A percentile compares a stretch with the other conserved stretches of the same genome.
Evolutionary conservation across 2,797 vertebrate genomes (phyloP).

Genomic region (Danio jaintianensis): DNA sequence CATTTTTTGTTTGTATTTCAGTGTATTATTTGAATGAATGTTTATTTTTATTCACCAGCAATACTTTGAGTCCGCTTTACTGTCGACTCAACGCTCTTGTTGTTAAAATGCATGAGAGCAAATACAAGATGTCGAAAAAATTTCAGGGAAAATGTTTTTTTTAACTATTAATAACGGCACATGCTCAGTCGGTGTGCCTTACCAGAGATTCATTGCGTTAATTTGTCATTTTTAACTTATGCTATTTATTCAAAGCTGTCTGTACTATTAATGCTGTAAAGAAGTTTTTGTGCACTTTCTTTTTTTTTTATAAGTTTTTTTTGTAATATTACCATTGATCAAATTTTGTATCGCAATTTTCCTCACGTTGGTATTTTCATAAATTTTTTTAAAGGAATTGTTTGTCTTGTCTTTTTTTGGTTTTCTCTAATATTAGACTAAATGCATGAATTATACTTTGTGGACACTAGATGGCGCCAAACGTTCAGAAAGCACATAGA

Average conservation of each 20-base stretch:
- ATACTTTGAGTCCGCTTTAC: conserved; percentile 66
- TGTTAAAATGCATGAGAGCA: conserved; percentile 35
- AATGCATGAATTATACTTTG: neutral
- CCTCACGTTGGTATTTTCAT: conserved; percentile 52
- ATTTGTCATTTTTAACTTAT: conserved; percentile 80
- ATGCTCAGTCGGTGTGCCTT: conserved; percentile 62
- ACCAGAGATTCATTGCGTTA: conserved; percentile 62
- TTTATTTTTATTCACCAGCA: conserved; percentile 65
- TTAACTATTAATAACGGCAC: conserved; percentile 53
- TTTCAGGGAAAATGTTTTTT: conserved; percentile 55
- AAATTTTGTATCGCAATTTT: conserved; percentile 59
- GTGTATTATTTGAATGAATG: conserved; percentile 57
- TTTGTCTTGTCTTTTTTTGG: neutral
- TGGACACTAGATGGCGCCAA: neutral
- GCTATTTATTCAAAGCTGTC: conserved; percentile 82
- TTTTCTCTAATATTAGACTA: neutral
- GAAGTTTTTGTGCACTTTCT: conserved; percentile 80
- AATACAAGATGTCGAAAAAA: conserved; percentile 44
- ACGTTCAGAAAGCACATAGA: neutral
- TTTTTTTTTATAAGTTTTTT: conserved; percentile 72
- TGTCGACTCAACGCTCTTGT: conserved; percentile 58
- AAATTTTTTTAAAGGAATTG: conserved; percentile 41
- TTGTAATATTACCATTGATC: conserved; percentile 78
- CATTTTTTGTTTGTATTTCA: conserved; percentile 12
- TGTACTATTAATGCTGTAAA: conserved; percentile 75